Percentiles rank a stretch among this genome's conserved stretches.
These are phyloP conservation scores for Pammene aurita DNA, from an alignment of 2,888 invertebrate genomes.

Conservation along the genomic window DNA sequence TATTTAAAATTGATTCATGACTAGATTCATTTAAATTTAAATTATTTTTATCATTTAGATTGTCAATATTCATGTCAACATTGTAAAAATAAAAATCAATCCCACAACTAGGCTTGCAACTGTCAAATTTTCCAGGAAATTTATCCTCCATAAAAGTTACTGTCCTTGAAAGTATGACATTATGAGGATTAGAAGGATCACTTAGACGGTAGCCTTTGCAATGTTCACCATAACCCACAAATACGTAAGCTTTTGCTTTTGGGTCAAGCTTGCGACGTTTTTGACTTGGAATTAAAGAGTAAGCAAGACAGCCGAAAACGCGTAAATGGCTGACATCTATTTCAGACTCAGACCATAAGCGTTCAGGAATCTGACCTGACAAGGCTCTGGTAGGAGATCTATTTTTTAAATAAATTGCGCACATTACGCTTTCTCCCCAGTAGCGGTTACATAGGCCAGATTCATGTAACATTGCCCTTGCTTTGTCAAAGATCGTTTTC, in stretches of 20 bases:
- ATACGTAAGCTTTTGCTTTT: slow-evolving; percentile 10
- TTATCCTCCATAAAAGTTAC: slow-evolving; percentile 2
- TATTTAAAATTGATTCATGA: slow-evolving; percentile 12
- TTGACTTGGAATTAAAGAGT: not conserved
- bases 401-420: slow-evolving; percentile 4
- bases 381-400: slow-evolving; percentile 2
- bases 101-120: slow-evolving; percentile 6
- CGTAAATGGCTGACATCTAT: slow-evolving; percentile 6
- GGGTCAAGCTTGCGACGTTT: slow-evolving; percentile 7
- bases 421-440: slow-evolving; percentile 10
- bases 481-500: not conserved
- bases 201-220: slow-evolving; percentile 8
- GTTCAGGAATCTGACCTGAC: slow-evolving; percentile 3
- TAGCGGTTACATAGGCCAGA: slow-evolving; percentile 11
- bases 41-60: not conserved
- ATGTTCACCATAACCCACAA: slow-evolving; percentile 10
- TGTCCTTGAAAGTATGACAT: not conserved
- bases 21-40: slow-evolving; percentile 10
- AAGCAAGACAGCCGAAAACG: slow-evolving; percentile 10
- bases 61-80: slow-evolving; percentile 5
- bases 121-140: not conserved
- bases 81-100: slow-evolving; percentile 12
- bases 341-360: slow-evolving; percentile 1
- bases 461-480: slow-evolving; percentile 7
- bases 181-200: slow-evolving; percentile 11